These are phyloP conservation scores for Melanostigma gelatinosum DNA, from an alignment of 2,113 vertebrate species.

Conservation along the genomic window DNA sequence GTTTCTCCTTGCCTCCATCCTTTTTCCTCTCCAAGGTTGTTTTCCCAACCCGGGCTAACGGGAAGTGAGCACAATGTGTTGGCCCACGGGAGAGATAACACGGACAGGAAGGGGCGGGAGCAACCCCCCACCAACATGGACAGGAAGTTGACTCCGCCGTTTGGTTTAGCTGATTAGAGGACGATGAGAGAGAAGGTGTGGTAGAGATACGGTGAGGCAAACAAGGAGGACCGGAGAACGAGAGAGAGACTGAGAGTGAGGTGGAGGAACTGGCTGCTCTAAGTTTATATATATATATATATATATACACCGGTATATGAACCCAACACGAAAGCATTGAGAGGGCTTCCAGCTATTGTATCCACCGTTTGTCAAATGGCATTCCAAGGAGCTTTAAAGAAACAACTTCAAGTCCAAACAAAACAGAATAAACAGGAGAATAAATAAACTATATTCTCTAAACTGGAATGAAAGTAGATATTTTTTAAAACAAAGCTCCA, in stretches of 20 bases:
- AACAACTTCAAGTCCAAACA: conserved; percentile 47
- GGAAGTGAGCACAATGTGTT: conserved; percentile 78
- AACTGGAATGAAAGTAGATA: conserved; percentile 3
- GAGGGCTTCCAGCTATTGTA: conserved; percentile 82
- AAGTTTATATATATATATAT: not conserved
- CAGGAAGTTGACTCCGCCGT: conserved; percentile 67
- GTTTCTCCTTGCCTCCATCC: conserved; percentile 33
- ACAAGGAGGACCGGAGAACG: conserved; percentile 5
- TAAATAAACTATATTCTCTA: conserved; percentile 48
- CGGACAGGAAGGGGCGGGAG: conserved; percentile 72
- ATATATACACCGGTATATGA: conserved; percentile 14
- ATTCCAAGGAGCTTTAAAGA: conserved; percentile 39
- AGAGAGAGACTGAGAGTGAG: conserved; percentile 7
- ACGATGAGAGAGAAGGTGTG: not conserved
- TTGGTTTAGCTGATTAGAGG: conserved; percentile 71
- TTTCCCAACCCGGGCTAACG: conserved; percentile 63
- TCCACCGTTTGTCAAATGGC: conserved; percentile 50
- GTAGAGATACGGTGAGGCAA: conserved; percentile 13
- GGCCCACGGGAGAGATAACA: conserved; percentile 65
- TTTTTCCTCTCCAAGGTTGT: conserved; percentile 37
- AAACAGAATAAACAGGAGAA: conserved; percentile 59
- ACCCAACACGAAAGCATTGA: conserved; percentile 59
- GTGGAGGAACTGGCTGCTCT: conserved; percentile 44
- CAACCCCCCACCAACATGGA: conserved; percentile 53
- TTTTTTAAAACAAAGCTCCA: not conserved